Conservation (phyloP, 1,140 invertebrate genomes). For the Gyrodactylus salaris region DNA sequence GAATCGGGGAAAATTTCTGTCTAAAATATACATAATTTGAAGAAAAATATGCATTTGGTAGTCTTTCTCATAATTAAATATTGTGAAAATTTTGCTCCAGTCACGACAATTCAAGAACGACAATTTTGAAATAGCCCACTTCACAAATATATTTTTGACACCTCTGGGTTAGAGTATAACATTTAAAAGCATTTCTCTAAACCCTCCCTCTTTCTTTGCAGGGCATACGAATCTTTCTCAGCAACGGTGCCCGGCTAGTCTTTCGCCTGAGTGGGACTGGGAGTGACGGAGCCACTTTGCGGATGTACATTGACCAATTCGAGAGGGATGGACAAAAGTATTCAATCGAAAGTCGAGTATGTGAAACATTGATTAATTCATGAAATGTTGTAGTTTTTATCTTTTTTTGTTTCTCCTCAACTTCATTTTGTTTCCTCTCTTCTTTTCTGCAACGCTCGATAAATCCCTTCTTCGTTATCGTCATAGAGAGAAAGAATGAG, state of each 20-base stretch:
- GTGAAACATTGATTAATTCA: constrained; percentile 14
- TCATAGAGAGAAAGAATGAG: no score
- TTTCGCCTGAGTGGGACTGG: constrained; percentile 80
- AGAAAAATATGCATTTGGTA: no score
- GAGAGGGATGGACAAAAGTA: constrained; percentile 25
- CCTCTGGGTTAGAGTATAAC: no score
- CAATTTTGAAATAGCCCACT: no score
- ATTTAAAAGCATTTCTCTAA: no score
- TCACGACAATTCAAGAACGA: no score
- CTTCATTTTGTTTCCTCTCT: constrained; percentile 2
- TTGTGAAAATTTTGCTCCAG: no score
- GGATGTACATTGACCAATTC: constrained; percentile 64
- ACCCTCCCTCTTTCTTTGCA: no score
- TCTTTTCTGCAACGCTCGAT: not conserved
- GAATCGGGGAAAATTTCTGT: no score
- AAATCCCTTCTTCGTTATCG: not conserved
- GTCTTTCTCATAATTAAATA: no score
- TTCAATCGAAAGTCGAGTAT: constrained; percentile 27
- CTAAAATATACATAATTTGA: no score
- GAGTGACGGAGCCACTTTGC: constrained; percentile 70
- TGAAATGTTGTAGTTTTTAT: not conserved
- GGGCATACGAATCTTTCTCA: constrained; percentile 65
- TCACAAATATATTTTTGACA: no score
- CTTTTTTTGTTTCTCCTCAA: not conserved
- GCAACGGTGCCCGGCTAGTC: constrained; percentile 62